Conservation (phyloP, 2,113 vertebrate genomes). For the Recurvirostra avosetta region DNA sequence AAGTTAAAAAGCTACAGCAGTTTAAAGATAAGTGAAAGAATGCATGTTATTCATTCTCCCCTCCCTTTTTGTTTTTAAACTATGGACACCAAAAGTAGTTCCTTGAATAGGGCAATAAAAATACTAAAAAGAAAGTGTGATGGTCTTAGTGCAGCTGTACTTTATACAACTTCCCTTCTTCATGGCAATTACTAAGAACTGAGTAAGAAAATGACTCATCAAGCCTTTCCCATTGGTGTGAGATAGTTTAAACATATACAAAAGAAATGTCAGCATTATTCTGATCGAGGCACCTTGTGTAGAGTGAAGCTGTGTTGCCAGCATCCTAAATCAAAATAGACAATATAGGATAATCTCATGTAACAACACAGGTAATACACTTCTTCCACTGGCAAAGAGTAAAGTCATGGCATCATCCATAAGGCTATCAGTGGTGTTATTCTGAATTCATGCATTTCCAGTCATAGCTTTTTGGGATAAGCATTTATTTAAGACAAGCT, state of each 20-base stretch:
- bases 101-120: background rate
- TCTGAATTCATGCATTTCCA: background rate
- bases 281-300: background rate
- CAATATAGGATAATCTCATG: background rate
- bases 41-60: background rate
- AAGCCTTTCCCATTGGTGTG: background rate
- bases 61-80: background rate
- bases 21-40: background rate
- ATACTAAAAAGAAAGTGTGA: background rate
- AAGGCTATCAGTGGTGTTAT: background rate
- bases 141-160: background rate
- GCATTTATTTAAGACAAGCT: background rate
- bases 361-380: accelerated
- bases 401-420: background rate
- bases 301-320: background rate
- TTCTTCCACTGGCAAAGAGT: background rate
- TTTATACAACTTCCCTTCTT: background rate
- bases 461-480: background rate
- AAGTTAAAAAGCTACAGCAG: background rate
- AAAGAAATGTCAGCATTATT: background rate
- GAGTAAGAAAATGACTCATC: background rate
- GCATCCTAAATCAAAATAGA: background rate
- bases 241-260: background rate
- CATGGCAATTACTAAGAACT: background rate
- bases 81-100: background rate